A percentile compares a stretch with the other conserved stretches of the same genome.
These are phyloP conservation scores for Amphiprion clarkii DNA, from an alignment of 2,797 vertebrate species.

Conservation along the genomic window DNA sequence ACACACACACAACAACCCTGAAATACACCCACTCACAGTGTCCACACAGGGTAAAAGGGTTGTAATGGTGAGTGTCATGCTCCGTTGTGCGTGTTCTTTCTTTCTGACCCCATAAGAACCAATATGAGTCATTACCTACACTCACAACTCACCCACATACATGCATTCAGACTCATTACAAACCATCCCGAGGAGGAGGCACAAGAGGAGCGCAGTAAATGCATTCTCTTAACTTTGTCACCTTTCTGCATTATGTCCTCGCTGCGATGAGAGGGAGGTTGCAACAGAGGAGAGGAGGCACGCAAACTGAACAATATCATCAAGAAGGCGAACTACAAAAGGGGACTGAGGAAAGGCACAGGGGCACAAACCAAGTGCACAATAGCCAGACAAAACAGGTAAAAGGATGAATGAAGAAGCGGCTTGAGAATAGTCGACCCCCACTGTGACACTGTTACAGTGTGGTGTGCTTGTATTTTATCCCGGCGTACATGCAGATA, in stretches of 20 bases:
- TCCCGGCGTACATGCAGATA: slow-evolving; percentile 74
- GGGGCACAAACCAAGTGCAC: slow-evolving; percentile 2
- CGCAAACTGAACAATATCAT: slow-evolving; percentile 51
- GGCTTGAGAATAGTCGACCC: slow-evolving; percentile 35
- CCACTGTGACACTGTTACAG: slow-evolving; percentile 54
- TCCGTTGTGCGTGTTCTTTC: slow-evolving; percentile 38
- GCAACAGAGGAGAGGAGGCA: slow-evolving; percentile 38
- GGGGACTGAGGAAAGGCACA: slow-evolving; percentile 12
- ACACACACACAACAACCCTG: slow-evolving; percentile 6
- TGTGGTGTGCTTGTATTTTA: slow-evolving; percentile 63
- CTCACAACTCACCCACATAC: slow-evolving; percentile 43
- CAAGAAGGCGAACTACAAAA: slow-evolving; percentile 3
- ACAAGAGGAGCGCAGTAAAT: slow-evolving; percentile 57
- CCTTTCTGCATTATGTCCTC: slow-evolving; percentile 69
- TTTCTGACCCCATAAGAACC: slow-evolving; percentile 58
- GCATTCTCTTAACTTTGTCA: slow-evolving; percentile 75
- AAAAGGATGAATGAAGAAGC: slow-evolving; percentile 34
- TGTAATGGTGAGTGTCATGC: slow-evolving; percentile 42
- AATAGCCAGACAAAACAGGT: slow-evolving; percentile 6
- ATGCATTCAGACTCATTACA: slow-evolving; percentile 67
- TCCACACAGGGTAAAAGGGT: slow-evolving; percentile 21
- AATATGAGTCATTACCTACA: slow-evolving; percentile 62
- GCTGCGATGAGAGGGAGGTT: slow-evolving; percentile 18
- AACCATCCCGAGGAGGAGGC: slow-evolving; percentile 46
- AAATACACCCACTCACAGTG: slow-evolving; percentile 9